These are phyloP conservation scores for Aphidius ervi DNA, from an alignment of 1,140 invertebrate genomes.

Conservation along the genomic window DNA sequence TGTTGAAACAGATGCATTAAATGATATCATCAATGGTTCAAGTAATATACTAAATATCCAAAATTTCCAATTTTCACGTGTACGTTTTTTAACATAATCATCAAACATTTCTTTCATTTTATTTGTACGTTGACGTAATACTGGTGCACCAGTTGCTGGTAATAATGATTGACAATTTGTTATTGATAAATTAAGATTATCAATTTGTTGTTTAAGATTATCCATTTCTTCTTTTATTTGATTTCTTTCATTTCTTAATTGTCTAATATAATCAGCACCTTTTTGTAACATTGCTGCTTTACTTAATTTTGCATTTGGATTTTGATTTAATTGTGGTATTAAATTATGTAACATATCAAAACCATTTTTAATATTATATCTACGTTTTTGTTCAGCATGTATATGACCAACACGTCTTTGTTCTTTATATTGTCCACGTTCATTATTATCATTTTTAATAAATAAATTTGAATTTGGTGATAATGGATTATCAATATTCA, in stretches of 20 bases:
- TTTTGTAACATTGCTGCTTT: constrained; percentile 97
- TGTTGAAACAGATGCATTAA: constrained; percentile 86
- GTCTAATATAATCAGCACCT: constrained; percentile 92
- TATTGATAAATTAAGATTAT: constrained; percentile 84
- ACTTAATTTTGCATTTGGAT: constrained; percentile 86
- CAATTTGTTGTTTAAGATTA: constrained; percentile 79
- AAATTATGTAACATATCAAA: constrained; percentile 91
- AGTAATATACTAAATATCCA: constrained; percentile 96
- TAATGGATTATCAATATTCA: constrained; percentile 47
- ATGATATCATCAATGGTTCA: constrained; percentile 82
- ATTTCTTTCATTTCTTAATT: constrained; percentile 79
- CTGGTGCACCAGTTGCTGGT: constrained; percentile 91
- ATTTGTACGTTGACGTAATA: constrained; percentile 82
- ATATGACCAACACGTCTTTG: constrained; percentile 82
- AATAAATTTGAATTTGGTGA: constrained; percentile 39
- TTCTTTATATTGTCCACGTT: constrained; percentile 56
- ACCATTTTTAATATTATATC: constrained; percentile 96
- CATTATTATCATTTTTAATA: constrained; percentile 40
- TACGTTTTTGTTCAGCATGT: constrained; percentile 95
- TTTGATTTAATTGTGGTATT: constrained; percentile 88
- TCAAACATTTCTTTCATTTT: constrained; percentile 94
- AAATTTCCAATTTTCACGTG: constrained; percentile 94
- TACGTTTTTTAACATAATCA: constrained; percentile 81
- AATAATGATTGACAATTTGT: constrained; percentile 90
- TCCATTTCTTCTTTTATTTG: constrained; percentile 90